Evolutionary conservation across 1,140 invertebrate species (phyloP).

Genomic region (Drosophila guanche): DNA sequence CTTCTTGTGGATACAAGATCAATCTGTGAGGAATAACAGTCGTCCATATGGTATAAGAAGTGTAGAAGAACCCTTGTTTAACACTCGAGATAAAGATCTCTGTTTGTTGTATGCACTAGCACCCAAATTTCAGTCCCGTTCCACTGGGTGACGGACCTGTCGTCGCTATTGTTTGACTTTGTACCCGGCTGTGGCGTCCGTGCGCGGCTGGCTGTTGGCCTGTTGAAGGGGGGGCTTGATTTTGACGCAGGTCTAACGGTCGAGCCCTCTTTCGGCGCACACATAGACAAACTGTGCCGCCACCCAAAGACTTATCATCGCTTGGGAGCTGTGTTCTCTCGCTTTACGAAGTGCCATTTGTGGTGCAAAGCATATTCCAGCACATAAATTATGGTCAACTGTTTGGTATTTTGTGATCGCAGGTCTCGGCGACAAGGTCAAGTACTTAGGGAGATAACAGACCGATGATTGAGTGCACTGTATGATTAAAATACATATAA

Average conservation of each 20-base stretch:
- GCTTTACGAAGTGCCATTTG: constrained; percentile 2
- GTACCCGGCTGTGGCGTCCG: constrained; percentile 34
- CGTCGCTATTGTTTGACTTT: constrained; percentile 59
- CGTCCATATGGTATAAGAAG: no score
- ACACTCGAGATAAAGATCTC: constrained; percentile 14
- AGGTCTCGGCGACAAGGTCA: constrained; percentile 36
- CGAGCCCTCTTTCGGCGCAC: constrained; percentile 59
- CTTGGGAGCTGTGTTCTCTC: background rate
- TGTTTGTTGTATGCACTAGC: constrained; percentile 24
- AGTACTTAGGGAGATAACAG: constrained; percentile 34
- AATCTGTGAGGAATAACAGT: no score
- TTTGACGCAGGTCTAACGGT: constrained; percentile 32
- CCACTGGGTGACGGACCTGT: constrained; percentile 14
- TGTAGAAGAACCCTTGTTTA: background rate
- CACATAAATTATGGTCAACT: constrained; percentile 36
- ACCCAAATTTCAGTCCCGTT: constrained; percentile 9
- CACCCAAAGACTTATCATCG: constrained; percentile 39
- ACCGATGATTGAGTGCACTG: constrained; percentile 28
- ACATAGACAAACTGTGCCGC: constrained; percentile 16
- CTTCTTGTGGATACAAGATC: no score
- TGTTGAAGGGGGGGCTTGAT: constrained; percentile 30
- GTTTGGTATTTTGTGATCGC: constrained; percentile 9
- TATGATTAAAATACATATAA: background rate
- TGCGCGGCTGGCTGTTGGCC: background rate
- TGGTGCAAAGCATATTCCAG: constrained; percentile 18